Evolutionary conservation across 1,140 invertebrate species (phyloP), one percentile per base, ranked within the genome.

Genomic region (Rhyzopertha dominica): DNA sequence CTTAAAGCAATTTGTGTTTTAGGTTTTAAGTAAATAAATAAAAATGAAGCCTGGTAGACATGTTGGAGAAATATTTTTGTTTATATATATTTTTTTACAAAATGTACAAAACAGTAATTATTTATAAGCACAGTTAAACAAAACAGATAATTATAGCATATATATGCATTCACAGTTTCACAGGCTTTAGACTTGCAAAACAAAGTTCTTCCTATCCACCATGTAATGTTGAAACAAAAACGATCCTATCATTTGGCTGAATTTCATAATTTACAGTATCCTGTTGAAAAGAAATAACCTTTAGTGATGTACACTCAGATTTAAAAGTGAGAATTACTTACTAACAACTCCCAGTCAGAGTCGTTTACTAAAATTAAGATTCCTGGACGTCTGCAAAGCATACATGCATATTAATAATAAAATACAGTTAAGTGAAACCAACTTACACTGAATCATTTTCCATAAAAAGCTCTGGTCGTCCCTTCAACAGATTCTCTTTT

Each of bases 291-390:
- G 22, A 26, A 30, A 19, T 20, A 34, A 22, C 17, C 18, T 22
- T 32, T 28, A 29, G 17, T 51, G 23, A 32, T n/a, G n/a, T n/a
- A n/a, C n/a, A n/a, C n/a, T n/a, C n/a, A n/a, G n/a, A n/a, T n/a
- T n/a, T n/a, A n/a, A n/a, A n/a, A n/a, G n/a, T n/a, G n/a, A n/a
- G n/a, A n/a, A n/a, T 31, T 4, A n/a, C 17, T 74, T 72, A 85
- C 84, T 59, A 83, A 60, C 14, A 95, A 66, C 69, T 95, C 90
- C 91, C 91, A 95, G 63, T 95, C 92, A 1, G 81, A 74, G 53
- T 95, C 90, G 61, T 95, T 95, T 4, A 95, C 77, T 1, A 95
- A 66, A 3, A 95, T 89, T 22, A 95, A 69, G 53, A 95, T 94
- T 20, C 92, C 92, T 3, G 91, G 90, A 38, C 91, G 72, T 10